Conservation (phyloP, 2,113 vertebrate species). For the Aegypius monachus region DNA sequence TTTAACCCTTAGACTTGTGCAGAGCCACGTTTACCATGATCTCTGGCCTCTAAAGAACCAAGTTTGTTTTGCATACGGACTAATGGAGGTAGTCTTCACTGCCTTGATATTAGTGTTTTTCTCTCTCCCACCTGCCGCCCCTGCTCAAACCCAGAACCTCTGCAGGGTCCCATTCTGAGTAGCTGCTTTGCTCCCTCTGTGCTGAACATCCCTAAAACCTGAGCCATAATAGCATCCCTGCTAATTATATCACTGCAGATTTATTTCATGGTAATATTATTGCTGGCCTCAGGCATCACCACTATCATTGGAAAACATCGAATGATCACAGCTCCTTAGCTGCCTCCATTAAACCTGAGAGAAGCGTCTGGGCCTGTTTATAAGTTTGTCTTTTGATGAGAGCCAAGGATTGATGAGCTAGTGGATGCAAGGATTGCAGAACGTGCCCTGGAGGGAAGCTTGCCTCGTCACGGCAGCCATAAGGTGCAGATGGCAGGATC, state of each 20-base stretch:
- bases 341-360: conserved; percentile 58
- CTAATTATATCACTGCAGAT: conserved; percentile 70
- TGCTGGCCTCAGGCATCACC: conserved; percentile 59
- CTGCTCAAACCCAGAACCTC: background rate
- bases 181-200: background rate
- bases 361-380: conserved; percentile 37
- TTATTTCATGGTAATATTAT: conserved; percentile 67
- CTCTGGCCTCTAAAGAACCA: background rate
- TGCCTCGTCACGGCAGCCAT: background rate
- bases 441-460: conserved; percentile 19
- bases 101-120: background rate
- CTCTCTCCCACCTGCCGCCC: background rate
- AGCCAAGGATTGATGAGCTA: conserved; percentile 44
- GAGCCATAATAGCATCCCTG: conserved; percentile 19
- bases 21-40: background rate
- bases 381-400: conserved; percentile 48
- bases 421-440: background rate
- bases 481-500: conserved; percentile 25
- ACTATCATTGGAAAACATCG: conserved; percentile 47
- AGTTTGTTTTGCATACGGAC: background rate
- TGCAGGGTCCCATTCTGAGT: background rate
- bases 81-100: background rate
- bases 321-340: conserved; percentile 42
- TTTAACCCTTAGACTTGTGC: background rate
- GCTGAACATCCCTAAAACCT: conserved; percentile 46